A percentile compares a stretch with the other conserved stretches of the same genome.
Conservation (phyloP, 2,888 invertebrate genomes). For the Bimastos eiseni region DNA sequence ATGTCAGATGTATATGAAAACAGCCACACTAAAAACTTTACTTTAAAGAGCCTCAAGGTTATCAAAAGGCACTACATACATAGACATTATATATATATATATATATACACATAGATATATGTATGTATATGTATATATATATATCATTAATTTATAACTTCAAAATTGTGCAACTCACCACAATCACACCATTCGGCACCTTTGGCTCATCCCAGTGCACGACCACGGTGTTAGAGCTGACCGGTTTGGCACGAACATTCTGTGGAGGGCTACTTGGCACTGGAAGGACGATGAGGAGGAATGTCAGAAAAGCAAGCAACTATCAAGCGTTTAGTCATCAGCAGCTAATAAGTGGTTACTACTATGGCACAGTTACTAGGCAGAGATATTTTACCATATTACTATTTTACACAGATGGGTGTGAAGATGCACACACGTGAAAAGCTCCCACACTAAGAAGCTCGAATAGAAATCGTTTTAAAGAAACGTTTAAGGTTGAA, state of each 20-base stretch:
- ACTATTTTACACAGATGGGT: background rate
- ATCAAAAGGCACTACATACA: background rate
- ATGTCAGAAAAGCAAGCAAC: background rate
- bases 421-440: background rate
- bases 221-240: slow-evolving; percentile 92
- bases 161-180: slow-evolving; percentile 70
- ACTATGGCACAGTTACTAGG: background rate
- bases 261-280: slow-evolving; percentile 93
- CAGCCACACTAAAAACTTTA: background rate
- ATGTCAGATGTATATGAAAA: background rate
- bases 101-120: background rate
- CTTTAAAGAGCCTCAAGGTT: background rate
- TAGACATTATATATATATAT: background rate
- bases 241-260: slow-evolving; percentile 88
- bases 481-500: background rate
- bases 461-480: background rate
- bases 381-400: background rate
- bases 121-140: background rate
- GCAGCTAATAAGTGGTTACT: background rate
- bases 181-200: slow-evolving; percentile 94
- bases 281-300: slow-evolving; percentile 63
- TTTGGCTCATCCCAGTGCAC: slow-evolving; percentile 98
- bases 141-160: background rate
- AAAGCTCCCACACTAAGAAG: slow-evolving; percentile 3
- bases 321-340: background rate